Evolutionary conservation across 2,113 vertebrate species (phyloP).

Genomic region (Ailurus styani): DNA sequence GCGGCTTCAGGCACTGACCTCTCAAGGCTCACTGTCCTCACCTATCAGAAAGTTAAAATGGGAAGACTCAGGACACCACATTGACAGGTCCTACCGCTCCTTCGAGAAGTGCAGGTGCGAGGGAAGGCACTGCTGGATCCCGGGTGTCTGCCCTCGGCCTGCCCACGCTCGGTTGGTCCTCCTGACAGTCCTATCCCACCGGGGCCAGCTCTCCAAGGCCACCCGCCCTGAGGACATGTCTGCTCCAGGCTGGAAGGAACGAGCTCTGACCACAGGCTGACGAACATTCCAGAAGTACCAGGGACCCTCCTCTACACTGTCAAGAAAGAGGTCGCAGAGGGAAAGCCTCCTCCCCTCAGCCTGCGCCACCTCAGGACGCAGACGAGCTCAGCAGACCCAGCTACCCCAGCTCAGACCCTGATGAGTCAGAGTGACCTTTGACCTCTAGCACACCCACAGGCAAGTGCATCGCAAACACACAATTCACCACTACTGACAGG

Average conservation of each 20-base stretch:
- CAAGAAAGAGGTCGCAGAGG: background rate
- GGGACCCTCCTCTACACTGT: background rate
- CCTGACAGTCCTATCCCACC: rapidly evolving
- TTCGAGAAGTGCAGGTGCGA: background rate
- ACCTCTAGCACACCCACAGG: rapidly evolving
- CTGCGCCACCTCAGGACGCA: background rate
- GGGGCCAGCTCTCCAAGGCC: background rate
- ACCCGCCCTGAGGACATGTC: too few species aligned
- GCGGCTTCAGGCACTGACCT: background rate
- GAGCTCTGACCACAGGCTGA: background rate
- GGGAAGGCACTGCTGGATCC: background rate
- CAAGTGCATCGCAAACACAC: background rate
- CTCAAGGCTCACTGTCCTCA: background rate
- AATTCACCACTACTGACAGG: rapidly evolving
- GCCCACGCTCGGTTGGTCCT: rapidly evolving
- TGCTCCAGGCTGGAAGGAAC: background rate
- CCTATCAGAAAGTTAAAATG: too few species aligned
- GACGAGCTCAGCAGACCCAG: too few species aligned
- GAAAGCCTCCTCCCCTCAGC: background rate
- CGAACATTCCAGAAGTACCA: background rate
- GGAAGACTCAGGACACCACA: background rate
- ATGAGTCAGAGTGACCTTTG: too few species aligned
- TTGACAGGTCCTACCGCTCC: background rate
- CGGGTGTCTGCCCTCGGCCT: background rate
- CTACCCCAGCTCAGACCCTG: background rate